A percentile compares a stretch with the other conserved stretches of the same genome.
phyloP scores from a whole-genome alignment of 2,888 invertebrate species.

The Oxycera nigricornis region DNA sequence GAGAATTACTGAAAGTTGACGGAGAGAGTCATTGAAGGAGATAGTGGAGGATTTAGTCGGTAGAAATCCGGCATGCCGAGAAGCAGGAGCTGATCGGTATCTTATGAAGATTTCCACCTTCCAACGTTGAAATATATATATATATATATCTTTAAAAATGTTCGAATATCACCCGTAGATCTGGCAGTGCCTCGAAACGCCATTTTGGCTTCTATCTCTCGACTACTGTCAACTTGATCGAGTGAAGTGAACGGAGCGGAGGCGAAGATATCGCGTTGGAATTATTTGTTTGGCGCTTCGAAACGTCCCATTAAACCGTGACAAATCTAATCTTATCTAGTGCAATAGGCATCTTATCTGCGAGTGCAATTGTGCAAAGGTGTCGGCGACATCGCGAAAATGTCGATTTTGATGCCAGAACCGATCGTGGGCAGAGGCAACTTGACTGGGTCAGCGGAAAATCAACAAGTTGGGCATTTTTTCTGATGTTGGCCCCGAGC shows the following conservation, averaged over 20 bases:
- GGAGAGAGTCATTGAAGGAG: too few relatives aligned
- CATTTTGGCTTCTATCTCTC: conserved; percentile 30
- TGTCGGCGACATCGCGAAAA: not conserved
- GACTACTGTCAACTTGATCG: conserved; percentile 23
- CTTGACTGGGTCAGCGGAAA: conserved; percentile 31
- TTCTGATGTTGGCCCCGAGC: conserved; percentile 8
- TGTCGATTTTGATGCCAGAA: not conserved
- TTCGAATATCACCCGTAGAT: not conserved
- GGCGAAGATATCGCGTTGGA: not conserved
- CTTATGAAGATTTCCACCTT: too few relatives aligned
- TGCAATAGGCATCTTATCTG: not conserved
- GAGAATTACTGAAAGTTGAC: too few relatives aligned
- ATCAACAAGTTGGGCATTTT: conserved; percentile 35
- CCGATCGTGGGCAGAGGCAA: not conserved
- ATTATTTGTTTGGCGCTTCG: not conserved
- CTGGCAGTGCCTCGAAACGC: conserved; percentile 16
- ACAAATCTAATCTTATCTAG: conserved; percentile 6
- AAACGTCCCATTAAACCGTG: not conserved
- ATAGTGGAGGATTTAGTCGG: too few relatives aligned
- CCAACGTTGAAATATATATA: too few relatives aligned
- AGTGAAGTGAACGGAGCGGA: not conserved
- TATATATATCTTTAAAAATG: too few relatives aligned
- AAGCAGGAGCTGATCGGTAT: too few relatives aligned
- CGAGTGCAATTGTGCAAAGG: not conserved
- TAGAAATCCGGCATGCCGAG: too few relatives aligned